These are phyloP conservation scores for Heliothis peltigera DNA, from an alignment of 2,888 invertebrate genomes.

Conservation along the genomic window DNA sequence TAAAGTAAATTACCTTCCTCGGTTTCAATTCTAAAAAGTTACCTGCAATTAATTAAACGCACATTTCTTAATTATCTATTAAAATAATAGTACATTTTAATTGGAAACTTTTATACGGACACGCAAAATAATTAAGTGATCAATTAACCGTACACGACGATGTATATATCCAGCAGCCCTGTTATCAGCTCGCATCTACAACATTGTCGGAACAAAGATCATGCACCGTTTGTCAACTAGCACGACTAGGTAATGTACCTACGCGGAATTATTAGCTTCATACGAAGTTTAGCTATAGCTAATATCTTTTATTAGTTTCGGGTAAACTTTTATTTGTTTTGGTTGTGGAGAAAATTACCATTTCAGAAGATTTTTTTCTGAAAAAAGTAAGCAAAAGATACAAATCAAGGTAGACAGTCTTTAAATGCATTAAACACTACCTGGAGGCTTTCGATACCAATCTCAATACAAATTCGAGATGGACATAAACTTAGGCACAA, in stretches of 20 bases:
- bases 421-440: no score
- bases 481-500: background rate
- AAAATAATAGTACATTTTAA: constrained; percentile 86
- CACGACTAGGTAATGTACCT: constrained; percentile 51
- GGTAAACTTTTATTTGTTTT: no score
- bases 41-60: constrained; percentile 85
- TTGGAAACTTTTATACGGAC: constrained; percentile 84
- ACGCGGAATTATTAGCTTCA: constrained; percentile 19
- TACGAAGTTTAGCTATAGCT: no score
- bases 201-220: constrained; percentile 74
- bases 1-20: constrained; percentile 84
- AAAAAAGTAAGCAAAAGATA: no score
- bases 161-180: constrained; percentile 76
- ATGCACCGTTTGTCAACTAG: constrained; percentile 44
- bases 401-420: no score
- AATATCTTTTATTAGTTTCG: no score
- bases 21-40: constrained; percentile 79
- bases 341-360: no score
- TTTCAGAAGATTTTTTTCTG: no score
- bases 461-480: no score
- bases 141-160: constrained; percentile 85
- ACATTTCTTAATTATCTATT: constrained; percentile 88
- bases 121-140: constrained; percentile 89
- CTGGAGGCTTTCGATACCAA: background rate
- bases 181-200: constrained; percentile 79